Base-by-base conservation (phyloP, 2,888 invertebrate genomes). In the Xanthia icteritia region DNA sequence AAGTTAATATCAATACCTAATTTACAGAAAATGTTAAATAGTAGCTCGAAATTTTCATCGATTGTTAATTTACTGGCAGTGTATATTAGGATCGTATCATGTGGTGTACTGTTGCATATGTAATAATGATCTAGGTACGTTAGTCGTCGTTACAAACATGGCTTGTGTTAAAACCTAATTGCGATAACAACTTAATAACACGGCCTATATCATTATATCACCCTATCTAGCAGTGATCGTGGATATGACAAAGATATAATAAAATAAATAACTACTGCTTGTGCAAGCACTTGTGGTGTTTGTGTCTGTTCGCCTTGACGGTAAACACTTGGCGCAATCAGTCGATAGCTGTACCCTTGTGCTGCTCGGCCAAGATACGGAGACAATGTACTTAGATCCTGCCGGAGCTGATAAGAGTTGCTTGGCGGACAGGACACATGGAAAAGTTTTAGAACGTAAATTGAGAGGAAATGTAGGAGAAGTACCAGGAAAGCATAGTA, bases 331-430 rank as follows among this genome's bases (percentile, higher is more conserved):
- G 54, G 31, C 76, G 73, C 75, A 83, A 88, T 88, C 88, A 86
- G 88, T 83, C 88, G 88, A 86, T 87, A 81, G 77, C 80, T 77
- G 77, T 79, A 83, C 81, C 85, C 87, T 88, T 88, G 88, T 68
- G 71, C 74, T 85, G 73, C 17, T 58, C 73, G 64, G 56, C 82
- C 81, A 79, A 71, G 77, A 82, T 81, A 82, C 72, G 45, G 60
- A 87, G 82, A 86, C 88, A 86, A 86, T 88, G 88, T 84, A 75
- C 88, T 86, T 73, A 71, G 81, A 64, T 69, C 70, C 69, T 61
- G 51, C 63, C 60, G 60, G 69, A 65, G 23, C 66, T 77, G 83
- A 88, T 84, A 88, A 76, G 31, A 65, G 56, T 73, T 70, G 73
- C 58, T 42, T 74, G 58, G 77, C 42, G 61, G 69, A 79, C 58